phyloP scores from a whole-genome alignment of 2,797 vertebrate species.

The Propithecus deckenii region DNA sequence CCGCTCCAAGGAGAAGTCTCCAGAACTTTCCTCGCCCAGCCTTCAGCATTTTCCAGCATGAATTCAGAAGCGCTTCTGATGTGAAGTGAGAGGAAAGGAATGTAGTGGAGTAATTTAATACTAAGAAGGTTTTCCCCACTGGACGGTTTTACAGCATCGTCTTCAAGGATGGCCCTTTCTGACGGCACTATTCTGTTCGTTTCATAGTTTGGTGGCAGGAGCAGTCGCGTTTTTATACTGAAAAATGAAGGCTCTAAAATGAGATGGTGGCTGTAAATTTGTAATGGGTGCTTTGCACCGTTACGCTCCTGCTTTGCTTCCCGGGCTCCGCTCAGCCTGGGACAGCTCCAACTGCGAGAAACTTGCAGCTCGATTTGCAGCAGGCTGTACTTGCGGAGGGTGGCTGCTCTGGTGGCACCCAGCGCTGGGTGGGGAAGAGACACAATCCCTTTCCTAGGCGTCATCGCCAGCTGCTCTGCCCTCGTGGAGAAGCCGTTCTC shows the following conservation, averaged over 20 bases:
- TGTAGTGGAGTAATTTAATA: conserved; percentile 57
- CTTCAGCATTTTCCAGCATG: conserved; percentile 58
- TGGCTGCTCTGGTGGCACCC: fast-evolving
- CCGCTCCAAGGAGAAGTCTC: conserved; percentile 30
- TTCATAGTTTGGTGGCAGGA: background rate
- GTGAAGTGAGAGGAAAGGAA: conserved; percentile 45
- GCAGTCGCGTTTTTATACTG: conserved; percentile 8
- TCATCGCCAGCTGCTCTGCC: background rate
- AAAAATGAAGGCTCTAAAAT: conserved; percentile 67
- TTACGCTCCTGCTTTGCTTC: background rate
- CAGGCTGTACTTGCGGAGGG: background rate
- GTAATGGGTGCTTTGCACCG: conserved; percentile 17
- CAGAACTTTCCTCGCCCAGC: background rate
- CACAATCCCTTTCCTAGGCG: background rate
- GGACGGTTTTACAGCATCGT: conserved; percentile 39
- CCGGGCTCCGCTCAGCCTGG: background rate
- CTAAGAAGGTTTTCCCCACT: conserved; percentile 61
- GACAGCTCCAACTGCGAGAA: background rate
- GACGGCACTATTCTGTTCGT: conserved; percentile 46
- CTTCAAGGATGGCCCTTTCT: background rate
- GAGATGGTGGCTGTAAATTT: conserved; percentile 62
- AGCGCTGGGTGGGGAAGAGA: fast-evolving
- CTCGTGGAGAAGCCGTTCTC: background rate
- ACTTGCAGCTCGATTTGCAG: background rate
- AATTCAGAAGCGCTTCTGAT: background rate